These are phyloP conservation scores for Bathynomus jamesi DNA, from an alignment of 1,140 invertebrate genomes.

Conservation along the genomic window DNA sequence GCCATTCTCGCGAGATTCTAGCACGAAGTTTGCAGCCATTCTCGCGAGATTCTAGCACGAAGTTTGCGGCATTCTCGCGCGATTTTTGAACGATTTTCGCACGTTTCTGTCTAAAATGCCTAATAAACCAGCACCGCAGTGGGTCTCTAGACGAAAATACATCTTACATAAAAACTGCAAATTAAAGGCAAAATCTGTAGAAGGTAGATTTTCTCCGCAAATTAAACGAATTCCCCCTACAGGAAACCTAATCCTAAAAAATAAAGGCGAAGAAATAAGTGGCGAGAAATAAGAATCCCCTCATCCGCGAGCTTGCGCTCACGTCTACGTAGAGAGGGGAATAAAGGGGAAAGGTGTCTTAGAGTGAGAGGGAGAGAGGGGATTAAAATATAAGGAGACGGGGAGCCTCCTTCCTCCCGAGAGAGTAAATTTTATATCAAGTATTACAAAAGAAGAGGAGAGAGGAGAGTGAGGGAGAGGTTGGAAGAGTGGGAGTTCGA, in stretches of 20 bases:
- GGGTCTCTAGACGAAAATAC: neutral
- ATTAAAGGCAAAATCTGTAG: neutral
- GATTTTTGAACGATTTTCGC: no score
- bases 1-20: no score
- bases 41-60: no score
- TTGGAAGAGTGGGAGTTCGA: neutral
- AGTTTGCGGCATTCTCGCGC: no score
- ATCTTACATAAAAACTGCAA: neutral
- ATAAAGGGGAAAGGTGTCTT: neutral
- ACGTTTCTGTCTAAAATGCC: neutral
- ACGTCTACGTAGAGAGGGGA: neutral
- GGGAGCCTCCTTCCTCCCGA: neutral
- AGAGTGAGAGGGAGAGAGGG: neutral
- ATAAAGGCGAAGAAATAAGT: neutral
- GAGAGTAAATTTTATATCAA: constrained; percentile 1
- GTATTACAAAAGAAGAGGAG: neutral
- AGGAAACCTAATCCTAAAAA: neutral
- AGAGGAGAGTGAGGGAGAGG: neutral
- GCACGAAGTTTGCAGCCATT: no score
- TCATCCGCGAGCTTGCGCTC: neutral
- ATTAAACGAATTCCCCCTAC: neutral
- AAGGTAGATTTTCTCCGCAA: neutral
- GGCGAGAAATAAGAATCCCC: neutral
- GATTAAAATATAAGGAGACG: neutral
- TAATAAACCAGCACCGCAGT: neutral